Base-by-base conservation (phyloP, 2,888 invertebrate genomes). In the Lacanobia oleracea region DNA sequence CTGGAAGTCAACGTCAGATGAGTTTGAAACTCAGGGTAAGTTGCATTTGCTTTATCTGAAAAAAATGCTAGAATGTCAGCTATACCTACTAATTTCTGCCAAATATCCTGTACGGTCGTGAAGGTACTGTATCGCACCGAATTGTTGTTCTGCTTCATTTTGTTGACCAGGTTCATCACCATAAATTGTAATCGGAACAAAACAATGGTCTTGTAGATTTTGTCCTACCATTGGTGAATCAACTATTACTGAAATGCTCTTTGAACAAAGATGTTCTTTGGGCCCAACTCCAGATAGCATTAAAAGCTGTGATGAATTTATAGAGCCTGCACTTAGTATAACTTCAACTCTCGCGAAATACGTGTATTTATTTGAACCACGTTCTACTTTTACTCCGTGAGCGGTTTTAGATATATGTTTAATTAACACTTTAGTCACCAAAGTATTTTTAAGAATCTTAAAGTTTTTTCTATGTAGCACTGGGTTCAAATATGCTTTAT, bases 151-250 rank as follows among this genome's bases (percentile, higher is more conserved):
- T 0, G 86, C 81, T 0, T 84, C 77, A 48, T 87, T 79, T 67
- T 88, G 85, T 37, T 83, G 85, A 16, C 81, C 81, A 8, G 96
- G 89, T 45, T 88, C 82, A 68, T 92, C 83, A 3, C 87, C 92
- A 59, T 87, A 92, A 23, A 96, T 85, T 0, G 91, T 87, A 0
- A 96, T 66, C 9, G 95, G 95, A 33, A 94, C 83, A 27, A 88
- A 86, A 27, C 92, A 86, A 84, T 97, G 97, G 78, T 97, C 97
- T 83, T 96, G 96, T n/a, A 97, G 91, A 87, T 96, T 96, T 75
- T 92, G 85, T 0, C 97, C 97, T 0, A 97, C 97, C 1, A 91
- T 94, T 0, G 93, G 91, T 6, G 91, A 92, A 80, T 96, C 89
- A 21, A 92, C 87, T 57, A 93, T 79, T 1, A 93, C 89, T 0